These are phyloP conservation scores for Podabrus alpinus DNA, from an alignment of 2,888 invertebrate species.

Conservation along the genomic window DNA sequence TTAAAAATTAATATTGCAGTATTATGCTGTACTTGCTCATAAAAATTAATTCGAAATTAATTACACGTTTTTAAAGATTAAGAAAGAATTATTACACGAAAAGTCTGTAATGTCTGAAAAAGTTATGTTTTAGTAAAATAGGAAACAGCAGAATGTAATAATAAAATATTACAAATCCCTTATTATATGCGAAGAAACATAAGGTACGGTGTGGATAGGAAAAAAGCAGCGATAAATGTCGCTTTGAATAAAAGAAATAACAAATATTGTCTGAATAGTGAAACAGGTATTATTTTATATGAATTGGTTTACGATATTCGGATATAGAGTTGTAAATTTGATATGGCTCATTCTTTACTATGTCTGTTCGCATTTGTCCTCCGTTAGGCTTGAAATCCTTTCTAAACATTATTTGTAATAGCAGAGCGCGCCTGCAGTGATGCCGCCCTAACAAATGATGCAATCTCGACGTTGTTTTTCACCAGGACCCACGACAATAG, in stretches of 20 bases:
- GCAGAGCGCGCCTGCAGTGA: constrained; percentile 9
- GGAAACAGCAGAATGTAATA: background rate
- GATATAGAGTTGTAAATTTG: constrained; percentile 21
- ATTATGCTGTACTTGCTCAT: background rate
- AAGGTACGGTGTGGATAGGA: background rate
- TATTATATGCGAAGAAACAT: background rate
- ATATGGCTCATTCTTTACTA: constrained; percentile 19
- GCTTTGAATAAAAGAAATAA: background rate
- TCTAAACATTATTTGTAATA: constrained; percentile 28
- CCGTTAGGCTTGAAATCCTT: constrained; percentile 15
- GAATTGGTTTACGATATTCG: constrained; percentile 11
- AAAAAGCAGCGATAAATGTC: background rate
- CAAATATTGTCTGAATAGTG: background rate
- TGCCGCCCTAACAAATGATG: constrained; percentile 29
- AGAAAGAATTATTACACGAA: background rate
- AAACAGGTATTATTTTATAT: constrained; percentile 3
- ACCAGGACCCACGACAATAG: constrained; percentile 21
- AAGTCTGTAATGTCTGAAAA: background rate
- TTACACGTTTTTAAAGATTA: background rate
- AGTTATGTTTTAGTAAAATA: background rate
- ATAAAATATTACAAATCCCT: background rate
- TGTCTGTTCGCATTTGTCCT: constrained; percentile 9
- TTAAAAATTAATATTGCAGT: constrained; percentile 12
- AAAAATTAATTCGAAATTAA: background rate
- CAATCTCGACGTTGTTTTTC: constrained; percentile 29